Evolutionary conservation across 2,888 invertebrate species (phyloP).

Genomic region (Coecobrya sp.): DNA sequence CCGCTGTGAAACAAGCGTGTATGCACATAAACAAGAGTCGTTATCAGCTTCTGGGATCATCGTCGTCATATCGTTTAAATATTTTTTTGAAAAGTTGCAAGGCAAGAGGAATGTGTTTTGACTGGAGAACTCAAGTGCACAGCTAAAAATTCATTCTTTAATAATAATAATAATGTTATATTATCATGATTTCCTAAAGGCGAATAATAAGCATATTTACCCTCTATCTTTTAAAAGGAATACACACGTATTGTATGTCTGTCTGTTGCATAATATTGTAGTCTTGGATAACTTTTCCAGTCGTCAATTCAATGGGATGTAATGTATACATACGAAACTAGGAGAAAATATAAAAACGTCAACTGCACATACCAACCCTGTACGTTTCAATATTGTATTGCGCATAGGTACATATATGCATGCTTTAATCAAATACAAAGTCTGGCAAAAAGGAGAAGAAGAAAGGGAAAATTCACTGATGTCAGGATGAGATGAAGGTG

Average conservation of each 20-base stretch:
- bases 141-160: conserved; percentile 29
- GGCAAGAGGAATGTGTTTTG: conserved; percentile 42
- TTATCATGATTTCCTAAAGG: not conserved
- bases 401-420: no score
- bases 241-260: not conserved
- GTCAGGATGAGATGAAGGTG: conserved; percentile 64
- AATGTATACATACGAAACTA: not conserved
- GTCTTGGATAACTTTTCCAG: conserved; percentile 45
- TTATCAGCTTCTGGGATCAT: conserved; percentile 69
- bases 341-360: not conserved
- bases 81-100: conserved; percentile 28
- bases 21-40: conserved; percentile 23
- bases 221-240: not conserved
- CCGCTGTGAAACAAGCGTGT: conserved; percentile 26
- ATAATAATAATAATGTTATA: not conserved
- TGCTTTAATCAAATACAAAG: not conserved
- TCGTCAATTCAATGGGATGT: conserved; percentile 51
- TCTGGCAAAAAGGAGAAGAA: conserved; percentile 21
- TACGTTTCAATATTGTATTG: no score
- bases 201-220: not conserved
- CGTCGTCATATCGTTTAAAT: conserved; percentile 49
- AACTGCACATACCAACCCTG: no score
- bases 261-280: no score
- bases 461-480: conserved; percentile 57
- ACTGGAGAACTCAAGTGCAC: conserved; percentile 13